phyloP scores from a whole-genome alignment of 2,113 vertebrate genomes.

The Hiodon tergisus region DNA sequence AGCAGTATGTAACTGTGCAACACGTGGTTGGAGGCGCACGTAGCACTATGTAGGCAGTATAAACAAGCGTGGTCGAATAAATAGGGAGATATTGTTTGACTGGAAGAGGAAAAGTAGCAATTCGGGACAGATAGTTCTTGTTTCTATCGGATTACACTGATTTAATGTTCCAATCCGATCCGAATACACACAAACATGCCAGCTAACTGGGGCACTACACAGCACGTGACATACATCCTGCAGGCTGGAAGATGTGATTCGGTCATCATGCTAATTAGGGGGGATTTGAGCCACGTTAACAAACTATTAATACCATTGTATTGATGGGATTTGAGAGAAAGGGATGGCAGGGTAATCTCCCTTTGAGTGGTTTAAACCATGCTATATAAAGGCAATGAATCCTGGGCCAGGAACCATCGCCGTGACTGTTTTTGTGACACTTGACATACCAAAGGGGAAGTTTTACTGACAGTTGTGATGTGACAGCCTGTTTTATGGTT shows the following conservation, averaged over 20 bases:
- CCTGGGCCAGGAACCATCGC: too few species aligned
- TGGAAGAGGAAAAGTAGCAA: background rate
- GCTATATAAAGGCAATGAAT: background rate
- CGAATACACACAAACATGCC: background rate
- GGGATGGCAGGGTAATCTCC: background rate
- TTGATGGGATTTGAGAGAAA: constrained; percentile 11
- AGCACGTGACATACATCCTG: background rate
- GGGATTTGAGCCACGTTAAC: constrained; percentile 41
- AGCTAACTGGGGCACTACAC: background rate
- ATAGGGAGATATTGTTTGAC: background rate
- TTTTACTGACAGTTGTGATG: too few species aligned
- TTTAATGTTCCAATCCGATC: background rate
- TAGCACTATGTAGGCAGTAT: too few species aligned
- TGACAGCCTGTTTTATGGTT: too few species aligned
- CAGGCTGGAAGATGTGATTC: too few species aligned
- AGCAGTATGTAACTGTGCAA: too few species aligned
- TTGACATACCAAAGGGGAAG: too few species aligned
- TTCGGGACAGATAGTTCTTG: constrained; percentile 3
- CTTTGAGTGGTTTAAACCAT: background rate
- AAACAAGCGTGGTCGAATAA: too few species aligned
- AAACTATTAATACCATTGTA: constrained; percentile 21
- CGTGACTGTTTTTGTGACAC: too few species aligned
- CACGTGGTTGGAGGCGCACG: too few species aligned
- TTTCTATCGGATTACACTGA: constrained; percentile 1
- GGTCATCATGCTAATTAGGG: constrained; percentile 39